Evolutionary conservation across 2,888 invertebrate genomes (phyloP).

Genomic region (Rhodophaea formosa): DNA sequence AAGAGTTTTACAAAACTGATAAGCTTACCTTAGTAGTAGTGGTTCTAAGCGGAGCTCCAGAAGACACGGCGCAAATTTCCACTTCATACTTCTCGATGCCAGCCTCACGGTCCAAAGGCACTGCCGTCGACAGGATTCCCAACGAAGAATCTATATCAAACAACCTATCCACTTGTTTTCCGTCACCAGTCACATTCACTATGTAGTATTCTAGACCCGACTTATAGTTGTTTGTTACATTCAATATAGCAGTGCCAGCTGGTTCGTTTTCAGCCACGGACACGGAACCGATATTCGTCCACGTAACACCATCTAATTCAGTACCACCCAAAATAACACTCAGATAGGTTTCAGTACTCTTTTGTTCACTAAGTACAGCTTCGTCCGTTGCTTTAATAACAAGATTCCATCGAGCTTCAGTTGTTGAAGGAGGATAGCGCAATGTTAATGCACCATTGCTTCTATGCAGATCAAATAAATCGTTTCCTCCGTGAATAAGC

Average conservation of each 20-base stretch:
- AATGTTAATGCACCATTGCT: constrained; percentile 88
- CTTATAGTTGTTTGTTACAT: constrained; percentile 87
- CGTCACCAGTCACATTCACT: constrained; percentile 89
- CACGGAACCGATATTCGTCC: constrained; percentile 85
- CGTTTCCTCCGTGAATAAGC: constrained; percentile 88
- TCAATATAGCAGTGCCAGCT: constrained; percentile 91
- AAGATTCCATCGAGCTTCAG: constrained; percentile 89
- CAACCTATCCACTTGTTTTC: constrained; percentile 90
- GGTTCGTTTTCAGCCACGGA: constrained; percentile 95
- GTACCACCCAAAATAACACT: constrained; percentile 88
- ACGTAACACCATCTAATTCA: constrained; percentile 80
- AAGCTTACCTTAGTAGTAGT: constrained; percentile 90
- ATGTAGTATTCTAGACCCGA: constrained; percentile 93
- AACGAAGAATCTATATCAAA: constrained; percentile 95
- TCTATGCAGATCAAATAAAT: constrained; percentile 90
- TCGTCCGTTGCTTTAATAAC: constrained; percentile 95
- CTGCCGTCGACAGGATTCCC: constrained; percentile 93
- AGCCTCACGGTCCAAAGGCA: constrained; percentile 90
- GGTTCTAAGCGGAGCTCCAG: constrained; percentile 86
- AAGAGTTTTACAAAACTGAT: neutral
- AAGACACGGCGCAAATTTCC: constrained; percentile 91
- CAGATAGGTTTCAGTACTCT: constrained; percentile 92
- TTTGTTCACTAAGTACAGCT: constrained; percentile 92
- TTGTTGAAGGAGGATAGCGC: constrained; percentile 79
- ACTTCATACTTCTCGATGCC: constrained; percentile 91